phyloP scores from a whole-genome alignment of 2,113 vertebrate species.

The Apeltes quadracus region DNA sequence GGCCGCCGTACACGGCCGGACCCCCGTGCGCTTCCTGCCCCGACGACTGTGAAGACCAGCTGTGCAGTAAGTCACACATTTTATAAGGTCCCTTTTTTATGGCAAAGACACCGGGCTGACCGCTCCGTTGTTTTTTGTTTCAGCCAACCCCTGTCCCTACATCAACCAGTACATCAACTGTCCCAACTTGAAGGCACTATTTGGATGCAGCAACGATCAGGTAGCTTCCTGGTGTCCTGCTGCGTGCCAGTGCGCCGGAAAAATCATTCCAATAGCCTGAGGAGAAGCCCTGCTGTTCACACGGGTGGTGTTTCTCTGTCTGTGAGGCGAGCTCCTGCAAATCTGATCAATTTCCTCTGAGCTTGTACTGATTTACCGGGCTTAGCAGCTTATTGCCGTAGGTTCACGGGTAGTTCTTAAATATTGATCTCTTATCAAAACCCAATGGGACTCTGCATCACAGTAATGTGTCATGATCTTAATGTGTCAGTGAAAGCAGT shows the following conservation, averaged over 20 bases:
- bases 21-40: slow-evolving; percentile 65
- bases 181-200: neutral
- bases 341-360: neutral
- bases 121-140: slow-evolving; percentile 1
- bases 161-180: slow-evolving; percentile 69
- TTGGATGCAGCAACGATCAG: slow-evolving; percentile 27
- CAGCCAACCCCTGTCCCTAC: slow-evolving; percentile 77
- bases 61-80: slow-evolving; percentile 77
- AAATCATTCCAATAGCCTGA: slow-evolving; percentile 70
- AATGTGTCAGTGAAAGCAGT: neutral
- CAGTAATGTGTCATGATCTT: neutral
- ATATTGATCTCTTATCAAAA: neutral
- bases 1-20: slow-evolving; percentile 65
- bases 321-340: neutral
- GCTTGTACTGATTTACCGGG: no score
- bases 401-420: neutral
- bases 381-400: neutral
- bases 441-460: neutral
- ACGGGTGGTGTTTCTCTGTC: neutral
- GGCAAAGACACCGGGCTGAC: neutral
- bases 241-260: slow-evolving; percentile 57
- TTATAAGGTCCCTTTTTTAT: neutral
- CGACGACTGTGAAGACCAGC: slow-evolving; percentile 62
- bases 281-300: neutral
- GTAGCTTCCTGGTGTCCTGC: slow-evolving; percentile 58